Conservation (phyloP, 2,888 invertebrate genomes). For the Eledona agricola region DNA sequence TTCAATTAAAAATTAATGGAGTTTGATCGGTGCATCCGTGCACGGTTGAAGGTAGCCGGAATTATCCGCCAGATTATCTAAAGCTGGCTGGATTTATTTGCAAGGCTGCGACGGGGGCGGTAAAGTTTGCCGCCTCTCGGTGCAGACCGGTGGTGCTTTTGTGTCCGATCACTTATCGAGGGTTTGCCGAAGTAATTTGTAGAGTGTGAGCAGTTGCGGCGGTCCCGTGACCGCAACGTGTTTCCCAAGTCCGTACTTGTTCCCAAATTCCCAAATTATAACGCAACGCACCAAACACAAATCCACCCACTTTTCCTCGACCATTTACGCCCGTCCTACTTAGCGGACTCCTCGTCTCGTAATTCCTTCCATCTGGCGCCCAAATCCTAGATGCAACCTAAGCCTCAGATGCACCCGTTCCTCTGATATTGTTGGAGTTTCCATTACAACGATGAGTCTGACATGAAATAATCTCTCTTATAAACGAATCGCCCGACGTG, state of each 20-base stretch:
- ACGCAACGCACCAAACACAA: conserved; percentile 25
- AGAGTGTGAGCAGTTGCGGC: conserved; percentile 23
- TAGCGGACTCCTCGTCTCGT: no score
- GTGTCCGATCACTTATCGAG: conserved; percentile 32
- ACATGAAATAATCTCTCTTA: conserved; percentile 39
- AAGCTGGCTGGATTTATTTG: conserved; percentile 28
- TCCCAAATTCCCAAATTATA: conserved; percentile 42
- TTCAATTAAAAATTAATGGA: conserved; percentile 10
- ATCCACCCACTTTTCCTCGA: conserved; percentile 1
- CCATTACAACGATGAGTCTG: conserved; percentile 20
- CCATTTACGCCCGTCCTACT: no score
- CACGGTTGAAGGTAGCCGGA: no score
- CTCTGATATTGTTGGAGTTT: conserved; percentile 15
- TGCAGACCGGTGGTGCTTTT: conserved; percentile 8
- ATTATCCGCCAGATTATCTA: conserved; percentile 32
- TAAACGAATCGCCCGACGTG: conserved; percentile 42
- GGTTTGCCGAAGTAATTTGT: conserved; percentile 20
- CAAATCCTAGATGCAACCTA: conserved; percentile 11
- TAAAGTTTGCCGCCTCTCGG: conserved; percentile 1
- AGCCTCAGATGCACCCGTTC: conserved; percentile 5
- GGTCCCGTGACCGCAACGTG: conserved; percentile 30
- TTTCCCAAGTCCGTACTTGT: conserved; percentile 40
- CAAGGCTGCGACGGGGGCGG: conserved; percentile 5
- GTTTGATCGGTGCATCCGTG: no score
- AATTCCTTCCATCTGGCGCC: conserved; percentile 7